Base-by-base conservation (phyloP, 1,140 invertebrate genomes). In the Papilio polyxenes region DNA sequence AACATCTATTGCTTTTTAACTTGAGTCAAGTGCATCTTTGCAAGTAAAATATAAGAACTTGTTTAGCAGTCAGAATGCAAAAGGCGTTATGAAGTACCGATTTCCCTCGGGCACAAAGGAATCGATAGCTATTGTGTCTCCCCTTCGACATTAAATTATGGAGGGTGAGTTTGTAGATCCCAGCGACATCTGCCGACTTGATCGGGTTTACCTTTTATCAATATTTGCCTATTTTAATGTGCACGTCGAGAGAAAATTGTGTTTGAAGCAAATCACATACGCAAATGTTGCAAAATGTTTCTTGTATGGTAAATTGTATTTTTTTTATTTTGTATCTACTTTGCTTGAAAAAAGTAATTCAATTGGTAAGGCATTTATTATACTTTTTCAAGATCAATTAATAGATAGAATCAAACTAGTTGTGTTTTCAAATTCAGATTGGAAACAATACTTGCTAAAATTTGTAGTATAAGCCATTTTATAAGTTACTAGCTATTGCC, bases 91-190 rank as follows among this genome's bases (percentile, higher is more conserved):
- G 85, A 87, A 87, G 86, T 86, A 84, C 44, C 89, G 87, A 91
- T 90, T 90, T 90, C 90, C 89, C 89, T 83, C 74, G 85, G 89
- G 87, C 86, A 88, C 84, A 85, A 86, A 87, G 83, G 88, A 89
- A 91, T 91, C 90, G 86, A 92, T 92, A 89, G 83, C 88, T 87
- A 91, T 92, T 92, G 90, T 91, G 85, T 88, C 88, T 89, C 88
- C 90, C 86, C 82, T 88, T 83, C 84, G 81, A 87, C 88, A 90
- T 91, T 91, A 89, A 90, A 91, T 91, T 89, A 91, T 89, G 87
- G 85, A 89, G 91, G 90, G 91, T 88, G 88, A 84, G 86, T 87
- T 82, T 69, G 81, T 80, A 82, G 75, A 37, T 82, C 77, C 75
- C 81, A 82, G 80, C 87, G 85, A 86, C 91, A 92, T 92, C 89